A percentile compares a stretch with the other conserved stretches of the same genome.
phyloP scores from a whole-genome alignment of 2,888 invertebrate species.

The Drosophila parthenogenetica region DNA sequence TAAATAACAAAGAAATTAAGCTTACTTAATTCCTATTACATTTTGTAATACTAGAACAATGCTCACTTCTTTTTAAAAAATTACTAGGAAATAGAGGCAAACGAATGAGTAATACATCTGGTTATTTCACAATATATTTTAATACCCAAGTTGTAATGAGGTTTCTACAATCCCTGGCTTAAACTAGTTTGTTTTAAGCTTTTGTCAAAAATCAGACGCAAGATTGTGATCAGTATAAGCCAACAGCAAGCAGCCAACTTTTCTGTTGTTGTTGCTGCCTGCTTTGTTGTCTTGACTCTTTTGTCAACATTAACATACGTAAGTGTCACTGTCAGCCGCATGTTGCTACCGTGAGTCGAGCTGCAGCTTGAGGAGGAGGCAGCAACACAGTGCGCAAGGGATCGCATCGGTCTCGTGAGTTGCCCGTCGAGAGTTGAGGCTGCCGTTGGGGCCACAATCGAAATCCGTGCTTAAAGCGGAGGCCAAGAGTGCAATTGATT shows the following conservation, averaged over 20 bases:
- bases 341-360: conserved; percentile 71
- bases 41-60: too few relatives aligned
- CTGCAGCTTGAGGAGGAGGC: conserved; percentile 15
- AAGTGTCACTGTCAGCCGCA: conserved; percentile 82
- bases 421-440: conserved; percentile 20
- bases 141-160: too few relatives aligned
- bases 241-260: conserved; percentile 11
- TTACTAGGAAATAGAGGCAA: too few relatives aligned
- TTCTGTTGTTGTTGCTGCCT: conserved; percentile 26
- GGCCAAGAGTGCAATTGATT: conserved; percentile 80
- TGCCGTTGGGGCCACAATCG: conserved; percentile 28
- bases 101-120: too few relatives aligned
- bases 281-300: conserved; percentile 63
- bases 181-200: conserved; percentile 7
- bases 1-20: too few relatives aligned
- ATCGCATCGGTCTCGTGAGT: conserved; percentile 37
- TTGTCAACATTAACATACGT: conserved; percentile 83
- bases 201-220: conserved; percentile 23
- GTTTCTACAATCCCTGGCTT: not conserved
- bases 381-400: conserved; percentile 27
- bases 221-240: conserved; percentile 20
- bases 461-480: conserved; percentile 33
- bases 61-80: too few relatives aligned
- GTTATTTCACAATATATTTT: not conserved
- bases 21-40: too few relatives aligned